A percentile compares a stretch with the other conserved stretches of the same genome.
Evolutionary conservation across 2,113 vertebrate genomes (phyloP).

Genomic region (Reinhardtius hippoglossoides): DNA sequence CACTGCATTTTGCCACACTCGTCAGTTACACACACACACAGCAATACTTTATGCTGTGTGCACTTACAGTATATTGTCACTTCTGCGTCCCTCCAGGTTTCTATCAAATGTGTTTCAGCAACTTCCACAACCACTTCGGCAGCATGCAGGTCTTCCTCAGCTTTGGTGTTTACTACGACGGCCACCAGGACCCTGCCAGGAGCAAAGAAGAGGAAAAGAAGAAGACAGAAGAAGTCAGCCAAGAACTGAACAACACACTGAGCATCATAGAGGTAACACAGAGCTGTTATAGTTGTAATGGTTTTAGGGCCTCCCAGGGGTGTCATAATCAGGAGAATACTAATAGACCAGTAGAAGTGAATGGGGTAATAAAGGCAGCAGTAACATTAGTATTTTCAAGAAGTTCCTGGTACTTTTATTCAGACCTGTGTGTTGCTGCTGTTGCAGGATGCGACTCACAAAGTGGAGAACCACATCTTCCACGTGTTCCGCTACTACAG

Average conservation of each 20-base stretch:
- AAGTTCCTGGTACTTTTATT: background rate
- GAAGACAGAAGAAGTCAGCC: slow-evolving; percentile 71
- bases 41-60: background rate
- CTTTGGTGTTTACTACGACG: slow-evolving; percentile 92
- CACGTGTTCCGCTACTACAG: slow-evolving; percentile 94
- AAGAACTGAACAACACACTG: slow-evolving; percentile 88
- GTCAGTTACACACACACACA: too few species aligned
- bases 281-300: too few species aligned
- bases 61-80: background rate
- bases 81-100: slow-evolving; percentile 84
- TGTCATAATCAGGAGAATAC: too few species aligned
- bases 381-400: background rate
- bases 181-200: slow-evolving; percentile 34
- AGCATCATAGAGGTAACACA: slow-evolving; percentile 85
- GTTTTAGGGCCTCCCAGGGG: background rate
- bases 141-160: slow-evolving; percentile 91
- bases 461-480: slow-evolving; percentile 85
- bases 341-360: background rate
- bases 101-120: slow-evolving; percentile 94
- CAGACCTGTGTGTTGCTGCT: background rate
- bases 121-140: slow-evolving; percentile 90
- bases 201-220: slow-evolving; percentile 64
- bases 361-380: background rate
- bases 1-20: too few species aligned
- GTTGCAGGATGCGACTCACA: slow-evolving; percentile 80